Evolutionary conservation across 2,797 vertebrate species (phyloP).

Genomic region (Diglossa cyanea): DNA sequence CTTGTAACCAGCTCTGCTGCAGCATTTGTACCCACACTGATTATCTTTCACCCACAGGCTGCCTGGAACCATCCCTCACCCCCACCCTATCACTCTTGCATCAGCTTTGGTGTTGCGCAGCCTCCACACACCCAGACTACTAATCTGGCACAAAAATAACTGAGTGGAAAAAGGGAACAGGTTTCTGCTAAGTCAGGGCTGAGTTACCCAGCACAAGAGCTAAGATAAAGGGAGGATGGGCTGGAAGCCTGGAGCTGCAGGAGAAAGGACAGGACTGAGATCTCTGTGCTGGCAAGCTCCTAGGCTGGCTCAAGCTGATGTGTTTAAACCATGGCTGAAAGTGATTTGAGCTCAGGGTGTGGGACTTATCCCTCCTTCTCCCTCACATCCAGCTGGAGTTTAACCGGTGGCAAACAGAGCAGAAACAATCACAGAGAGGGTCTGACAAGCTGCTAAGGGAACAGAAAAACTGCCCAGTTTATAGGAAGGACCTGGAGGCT

Average conservation of each 20-base stretch:
- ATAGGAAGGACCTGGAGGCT: neutral
- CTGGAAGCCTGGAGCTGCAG: neutral
- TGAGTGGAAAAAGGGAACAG: neutral
- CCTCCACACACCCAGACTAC: neutral
- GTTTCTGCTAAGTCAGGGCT: neutral
- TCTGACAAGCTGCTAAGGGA: neutral
- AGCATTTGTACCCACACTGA: neutral
- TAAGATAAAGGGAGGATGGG: neutral
- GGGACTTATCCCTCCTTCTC: neutral
- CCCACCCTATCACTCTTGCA: rapidly evolving
- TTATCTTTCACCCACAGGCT: neutral
- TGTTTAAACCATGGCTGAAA: neutral
- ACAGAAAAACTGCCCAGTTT: neutral
- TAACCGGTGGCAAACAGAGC: neutral
- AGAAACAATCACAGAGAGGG: neutral
- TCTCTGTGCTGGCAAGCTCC: neutral
- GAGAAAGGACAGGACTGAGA: neutral
- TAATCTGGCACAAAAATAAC: neutral
- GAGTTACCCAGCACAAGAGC: neutral
- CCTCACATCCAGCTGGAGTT: neutral
- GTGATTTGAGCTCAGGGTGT: neutral
- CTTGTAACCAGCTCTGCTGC: neutral
- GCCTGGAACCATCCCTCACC: neutral
- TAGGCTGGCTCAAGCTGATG: neutral
- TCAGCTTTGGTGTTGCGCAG: neutral